Base-by-base conservation (phyloP, 1,140 invertebrate genomes). In the Sarcophaga bullata region DNA sequence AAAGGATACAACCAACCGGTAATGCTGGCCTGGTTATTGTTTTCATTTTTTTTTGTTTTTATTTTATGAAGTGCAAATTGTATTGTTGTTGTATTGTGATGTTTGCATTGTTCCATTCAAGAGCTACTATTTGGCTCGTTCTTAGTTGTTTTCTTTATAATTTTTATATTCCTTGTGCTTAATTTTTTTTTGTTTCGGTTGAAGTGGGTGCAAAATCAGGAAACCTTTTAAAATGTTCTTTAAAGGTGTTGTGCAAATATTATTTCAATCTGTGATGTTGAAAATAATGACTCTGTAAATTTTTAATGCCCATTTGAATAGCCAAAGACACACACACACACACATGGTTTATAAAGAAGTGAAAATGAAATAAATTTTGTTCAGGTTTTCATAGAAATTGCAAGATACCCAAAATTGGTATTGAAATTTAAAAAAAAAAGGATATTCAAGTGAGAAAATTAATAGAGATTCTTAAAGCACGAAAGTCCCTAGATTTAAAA, bases 131-230 rank as follows among this genome's bases (percentile, higher is more conserved):
- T 68, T 68, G 25, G 25, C 25, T 37, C 25, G 25, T 37, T 37
- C 25, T 37, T 37, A 37, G 1, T 37, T 37, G 25, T 37, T 1
- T 37, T 37, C 25, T 37, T 37, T 37, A 37, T 37, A 37, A 37
- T 37, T 37, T 37, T 37, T 2, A 37, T 37, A 37, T 37, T 37
- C 25, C 25, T 1, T 37, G 25, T 37, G 25, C 25, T 37, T 37
- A 37, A 2, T 72, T 72, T 25, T 78, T 11, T 49, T 15, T 17
- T 78, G 7, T 78, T 17, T 50, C 50, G 17, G n/a, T 10, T 78
- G 48, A 78, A 78, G 75, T 78, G 75, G 75, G 75, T 78, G 75
- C 75, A 78, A 50, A 78, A 50, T 78, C 75, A 78, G 75, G 75
- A 78, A 78, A 50, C 49, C 25, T 48, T 78, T 78, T 50, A 50